A percentile compares a stretch with the other conserved stretches of the same genome.
Evolutionary conservation across 2,113 vertebrate genomes (phyloP).

Genomic region (Microcebus lehilahytsara): DNA sequence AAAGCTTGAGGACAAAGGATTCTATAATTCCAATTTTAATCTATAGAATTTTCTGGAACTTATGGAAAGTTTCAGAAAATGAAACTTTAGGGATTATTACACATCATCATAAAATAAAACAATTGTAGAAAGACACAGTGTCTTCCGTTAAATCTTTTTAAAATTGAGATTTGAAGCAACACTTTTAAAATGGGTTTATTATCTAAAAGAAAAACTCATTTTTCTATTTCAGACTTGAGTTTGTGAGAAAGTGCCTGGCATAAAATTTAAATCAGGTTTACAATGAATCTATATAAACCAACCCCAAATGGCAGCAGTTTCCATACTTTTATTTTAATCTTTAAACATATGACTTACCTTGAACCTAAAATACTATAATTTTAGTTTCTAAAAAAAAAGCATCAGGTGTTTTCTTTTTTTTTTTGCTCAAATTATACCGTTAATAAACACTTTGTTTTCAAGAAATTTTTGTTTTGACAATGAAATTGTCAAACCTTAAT

Average conservation of each 20-base stretch:
- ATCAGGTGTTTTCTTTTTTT: neutral
- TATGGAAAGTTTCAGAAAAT: constrained; percentile 20
- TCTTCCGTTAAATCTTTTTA: constrained; percentile 23
- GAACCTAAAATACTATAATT: neutral
- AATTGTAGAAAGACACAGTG: neutral
- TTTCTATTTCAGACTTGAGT: neutral
- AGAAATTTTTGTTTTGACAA: neutral
- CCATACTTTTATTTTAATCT: constrained; percentile 23
- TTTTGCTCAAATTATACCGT: neutral
- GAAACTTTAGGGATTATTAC: constrained; percentile 15
- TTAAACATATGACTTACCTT: constrained; percentile 29
- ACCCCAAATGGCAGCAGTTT: neutral
- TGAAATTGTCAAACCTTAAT: neutral
- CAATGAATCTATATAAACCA: neutral
- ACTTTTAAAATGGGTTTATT: constrained; percentile 11
- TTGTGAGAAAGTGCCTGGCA: constrained; percentile 35
- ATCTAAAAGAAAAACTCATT: constrained; percentile 30
- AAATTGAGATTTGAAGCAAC: neutral
- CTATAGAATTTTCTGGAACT: neutral
- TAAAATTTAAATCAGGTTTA: constrained; percentile 46
- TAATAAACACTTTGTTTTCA: neutral
- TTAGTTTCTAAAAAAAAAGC: constrained; percentile 17
- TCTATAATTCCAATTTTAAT: neutral
- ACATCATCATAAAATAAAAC: neutral
- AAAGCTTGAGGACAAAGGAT: neutral